These are phyloP conservation scores for Neopelma chrysocephalum DNA, from an alignment of 2,797 vertebrate genomes.

Conservation along the genomic window DNA sequence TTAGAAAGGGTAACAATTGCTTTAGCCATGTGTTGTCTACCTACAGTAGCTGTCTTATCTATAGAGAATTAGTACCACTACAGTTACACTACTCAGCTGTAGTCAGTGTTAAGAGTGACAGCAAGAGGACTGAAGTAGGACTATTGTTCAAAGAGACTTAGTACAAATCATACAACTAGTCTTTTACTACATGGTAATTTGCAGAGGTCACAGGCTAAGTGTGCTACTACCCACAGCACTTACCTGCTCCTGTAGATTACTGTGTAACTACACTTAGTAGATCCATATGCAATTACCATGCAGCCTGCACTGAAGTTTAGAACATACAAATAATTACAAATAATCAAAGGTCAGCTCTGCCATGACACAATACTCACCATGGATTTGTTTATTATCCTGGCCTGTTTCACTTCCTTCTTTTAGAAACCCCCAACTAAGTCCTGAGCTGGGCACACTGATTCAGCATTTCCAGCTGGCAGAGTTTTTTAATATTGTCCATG, in stretches of 20 bases:
- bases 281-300: slow-evolving; percentile 43
- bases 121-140: not conserved
- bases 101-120: not conserved
- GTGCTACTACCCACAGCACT: not conserved
- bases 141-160: not conserved
- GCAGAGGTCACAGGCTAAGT: not conserved
- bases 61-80: not conserved
- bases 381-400: not conserved
- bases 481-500: not conserved
- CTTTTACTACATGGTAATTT: not conserved
- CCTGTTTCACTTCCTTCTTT: not conserved
- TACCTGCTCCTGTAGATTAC: slow-evolving; percentile 26
- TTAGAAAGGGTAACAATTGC: not conserved
- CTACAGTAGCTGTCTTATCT: not conserved
- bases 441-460: not conserved
- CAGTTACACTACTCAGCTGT: not conserved
- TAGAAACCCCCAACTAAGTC: not conserved
- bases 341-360: not conserved
- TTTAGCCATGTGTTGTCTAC: not conserved
- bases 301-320: slow-evolving; percentile 49
- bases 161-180: not conserved
- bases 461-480: not conserved
- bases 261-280: slow-evolving; percentile 53
- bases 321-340: slow-evolving; percentile 51
- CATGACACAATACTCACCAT: not conserved